phyloP scores from a whole-genome alignment of 2,797 vertebrate species.

The Falco biarmicus region DNA sequence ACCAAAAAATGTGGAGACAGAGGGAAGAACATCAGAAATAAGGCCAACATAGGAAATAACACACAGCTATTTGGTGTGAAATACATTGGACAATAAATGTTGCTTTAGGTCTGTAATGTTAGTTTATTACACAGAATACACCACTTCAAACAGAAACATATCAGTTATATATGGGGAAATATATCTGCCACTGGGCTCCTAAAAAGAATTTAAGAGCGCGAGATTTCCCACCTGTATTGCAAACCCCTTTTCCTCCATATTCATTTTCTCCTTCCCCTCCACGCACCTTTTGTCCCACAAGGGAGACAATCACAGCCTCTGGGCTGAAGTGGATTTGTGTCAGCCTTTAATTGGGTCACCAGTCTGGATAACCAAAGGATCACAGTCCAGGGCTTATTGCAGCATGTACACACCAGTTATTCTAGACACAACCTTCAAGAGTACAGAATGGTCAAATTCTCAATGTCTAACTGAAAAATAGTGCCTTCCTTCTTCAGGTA shows the following conservation, averaged over 20 bases:
- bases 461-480: not conserved
- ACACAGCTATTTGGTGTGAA: not conserved
- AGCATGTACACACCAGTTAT: not conserved
- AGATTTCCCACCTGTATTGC: not conserved
- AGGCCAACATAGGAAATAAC: not conserved
- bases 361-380: not conserved
- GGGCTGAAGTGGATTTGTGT: not conserved
- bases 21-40: not conserved
- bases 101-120: not conserved
- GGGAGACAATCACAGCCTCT: not conserved
- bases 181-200: not conserved
- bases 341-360: not conserved
- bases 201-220: not conserved
- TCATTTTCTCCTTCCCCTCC: not conserved
- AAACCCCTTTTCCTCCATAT: not conserved
- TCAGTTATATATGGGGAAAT: not conserved
- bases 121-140: constrained; percentile 25
- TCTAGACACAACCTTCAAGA: not conserved
- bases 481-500: not conserved
- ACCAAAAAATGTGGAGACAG: not conserved
- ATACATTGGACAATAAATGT: not conserved
- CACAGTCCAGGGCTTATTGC: not conserved
- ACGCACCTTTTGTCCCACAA: not conserved
- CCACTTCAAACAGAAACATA: not conserved
- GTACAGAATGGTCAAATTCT: not conserved